A percentile compares a stretch with the other conserved stretches of the same genome.
Conservation (phyloP, 2,888 invertebrate species). For the Zeuzera pyrina region DNA sequence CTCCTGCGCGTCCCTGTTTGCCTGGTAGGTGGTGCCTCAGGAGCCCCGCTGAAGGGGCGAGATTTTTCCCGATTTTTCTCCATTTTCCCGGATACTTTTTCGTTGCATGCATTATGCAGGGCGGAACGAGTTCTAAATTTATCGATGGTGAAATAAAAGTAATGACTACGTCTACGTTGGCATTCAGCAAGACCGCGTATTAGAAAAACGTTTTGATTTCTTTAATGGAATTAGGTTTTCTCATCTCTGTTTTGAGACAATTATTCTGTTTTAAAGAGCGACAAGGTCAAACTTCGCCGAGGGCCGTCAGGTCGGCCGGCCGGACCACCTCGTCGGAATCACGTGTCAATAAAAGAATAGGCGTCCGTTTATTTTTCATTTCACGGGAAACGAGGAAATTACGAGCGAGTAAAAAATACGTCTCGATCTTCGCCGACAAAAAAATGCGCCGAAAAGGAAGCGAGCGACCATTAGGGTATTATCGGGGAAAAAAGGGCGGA, state of each 20-base stretch:
- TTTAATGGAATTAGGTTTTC: background rate
- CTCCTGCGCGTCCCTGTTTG: conserved; percentile 46
- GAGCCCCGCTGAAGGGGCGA: conserved; percentile 49
- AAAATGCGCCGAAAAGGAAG: conserved; percentile 68
- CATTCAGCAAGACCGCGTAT: background rate
- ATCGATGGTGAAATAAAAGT: conserved; percentile 57
- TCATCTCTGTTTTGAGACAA: background rate
- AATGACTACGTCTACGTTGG: conserved; percentile 20
- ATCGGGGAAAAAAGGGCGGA: conserved; percentile 58
- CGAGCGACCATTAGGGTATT: conserved; percentile 71
- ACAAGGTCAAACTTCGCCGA: background rate
- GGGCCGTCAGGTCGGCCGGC: conserved; percentile 1
- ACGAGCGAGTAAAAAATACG: conserved; percentile 62
- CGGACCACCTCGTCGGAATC: conserved; percentile 24
- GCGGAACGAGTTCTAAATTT: conserved; percentile 43
- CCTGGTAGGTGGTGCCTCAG: conserved; percentile 60
- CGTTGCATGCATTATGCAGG: conserved; percentile 63
- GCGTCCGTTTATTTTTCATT: conserved; percentile 50
- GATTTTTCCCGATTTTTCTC: conserved; percentile 48
- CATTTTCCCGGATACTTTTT: conserved; percentile 47
- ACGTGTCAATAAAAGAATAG: conserved; percentile 44
- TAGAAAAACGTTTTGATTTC: background rate
- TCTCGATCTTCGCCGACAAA: conserved; percentile 59
- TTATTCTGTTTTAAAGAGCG: background rate
- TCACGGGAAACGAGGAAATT: conserved; percentile 60